These are phyloP conservation scores for Ylistrum balloti DNA, from an alignment of 1,140 invertebrate genomes.

Conservation along the genomic window DNA sequence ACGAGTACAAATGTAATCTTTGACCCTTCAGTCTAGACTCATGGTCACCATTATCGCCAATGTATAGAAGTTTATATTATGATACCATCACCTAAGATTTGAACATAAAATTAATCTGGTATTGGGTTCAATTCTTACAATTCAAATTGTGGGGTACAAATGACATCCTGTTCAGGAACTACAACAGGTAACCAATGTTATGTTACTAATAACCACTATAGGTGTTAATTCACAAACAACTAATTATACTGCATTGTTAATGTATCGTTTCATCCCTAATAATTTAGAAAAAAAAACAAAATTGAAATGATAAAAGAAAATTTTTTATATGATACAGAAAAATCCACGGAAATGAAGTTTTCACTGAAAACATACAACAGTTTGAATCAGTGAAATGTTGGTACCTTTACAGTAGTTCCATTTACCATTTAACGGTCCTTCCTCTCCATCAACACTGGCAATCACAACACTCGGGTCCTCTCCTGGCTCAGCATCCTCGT, in stretches of 20 bases:
- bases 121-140: no score
- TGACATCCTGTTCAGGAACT: no score
- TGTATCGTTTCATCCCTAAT: constrained; percentile 14
- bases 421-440: constrained; percentile 86
- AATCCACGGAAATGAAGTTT: constrained; percentile 9
- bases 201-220: no score
- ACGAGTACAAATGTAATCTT: no score
- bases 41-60: no score
- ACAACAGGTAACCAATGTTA: no score
- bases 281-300: background rate
- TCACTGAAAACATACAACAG: background rate
- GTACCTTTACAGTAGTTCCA: constrained; percentile 8
- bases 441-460: constrained; percentile 86
- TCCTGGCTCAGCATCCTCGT: constrained; percentile 82
- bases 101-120: no score
- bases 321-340: background rate
- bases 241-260: background rate
- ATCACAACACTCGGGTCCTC: constrained; percentile 82
- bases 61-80: no score
- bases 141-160: no score
- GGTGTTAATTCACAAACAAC: no score
- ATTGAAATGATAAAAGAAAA: background rate
- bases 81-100: no score
- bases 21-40: no score
- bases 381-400: constrained; percentile 4